Base-by-base conservation (phyloP, 2,888 invertebrate genomes). In the Ochropleura leucogaster region DNA sequence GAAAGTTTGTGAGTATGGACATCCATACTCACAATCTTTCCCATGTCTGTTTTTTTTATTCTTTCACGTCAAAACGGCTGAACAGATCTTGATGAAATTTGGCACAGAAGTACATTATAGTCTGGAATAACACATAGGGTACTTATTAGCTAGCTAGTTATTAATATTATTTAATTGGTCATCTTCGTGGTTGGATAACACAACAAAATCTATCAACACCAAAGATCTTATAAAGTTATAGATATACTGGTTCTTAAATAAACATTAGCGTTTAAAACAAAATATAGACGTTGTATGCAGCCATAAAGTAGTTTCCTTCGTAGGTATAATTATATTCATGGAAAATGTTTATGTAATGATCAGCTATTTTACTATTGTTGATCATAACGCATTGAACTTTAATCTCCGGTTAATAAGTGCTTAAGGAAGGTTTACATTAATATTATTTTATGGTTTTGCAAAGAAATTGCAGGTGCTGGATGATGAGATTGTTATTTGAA, bases 301-400 rank as follows among this genome's bases (percentile, higher is more conserved):
- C 42, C 51, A 14, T 73, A 84, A 68, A 77, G 82, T 51, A 47
- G 77, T 77, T 86, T 77, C 82, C 77, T 70, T 63, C 62, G 64
- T 69, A 85, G 68, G 67, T 81, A 76, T 86, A 86, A 87, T 87
- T 81, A 87, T 76, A 72, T 82, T 79, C 87, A 79, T 77, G 80
- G 87, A 84, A 87, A 84, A 82, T 80, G 57, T 83, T 84, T 80
- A 78, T 80, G 80, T 86, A 84, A 84, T 83, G 69, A 83, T 85
- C 77, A 73, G 63, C 65, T 80, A 81, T 84, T 78, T 84, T 82
- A 80, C 81, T 85, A 84, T 84, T 87, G 84, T 87, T 84, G 85
- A 83, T 86, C 69, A 78, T 86, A 88, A 72, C 74, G 74, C 74
- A 76, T 80, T 79, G 80, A 85, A 87, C 89, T 89, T 90, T 88